Base-by-base conservation (phyloP, 2,888 invertebrate genomes). In the Troilus luridus region DNA sequence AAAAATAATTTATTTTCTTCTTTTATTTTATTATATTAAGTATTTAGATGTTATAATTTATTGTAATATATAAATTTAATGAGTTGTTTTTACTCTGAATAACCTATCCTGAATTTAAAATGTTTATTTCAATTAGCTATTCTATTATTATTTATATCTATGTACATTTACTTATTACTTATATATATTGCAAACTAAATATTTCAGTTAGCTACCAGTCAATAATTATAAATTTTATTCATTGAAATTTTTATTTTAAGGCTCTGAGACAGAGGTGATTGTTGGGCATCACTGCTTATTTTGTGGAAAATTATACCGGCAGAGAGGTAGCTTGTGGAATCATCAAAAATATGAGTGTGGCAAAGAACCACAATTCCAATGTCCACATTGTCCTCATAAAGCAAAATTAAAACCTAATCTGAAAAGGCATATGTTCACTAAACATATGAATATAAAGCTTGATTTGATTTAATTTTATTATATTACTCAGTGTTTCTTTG, bases 301-400 rank as follows among this genome's bases (percentile, higher is more conserved):
- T n/a, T 92, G 92, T 88, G 92, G 91, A 41, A 88, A 91, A 89
- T 77, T 60, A 21, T 93, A 92, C 77, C 90, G 90, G 58, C 91
- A 91, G 88, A 90, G 88, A 67, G 77, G 72, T 59, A 91, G 92
- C 91, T 91, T 93, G 21, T 92, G 90, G 67, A 92, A 93, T 24
- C 93, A 93, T 91, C 88, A 93, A 89, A 92, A 91, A 88, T 92
- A 92, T 56, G 92, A 93, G 77, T 93, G 93, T 85, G 93, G 93
- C 12, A 91, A 92, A 59, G 88, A 90, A n/a, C 91, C 92, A 17
- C 89, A 90, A 58, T 91, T 92, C 72, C 62, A 62, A 10, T 92
- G 92, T 64, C 77, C 90, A 12, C 59, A 90, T 58, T 94, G 94
- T 91, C 92, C 93, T 59, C 94, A 94, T 91, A 93, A 93, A n/a